Percentiles rank a stretch among this genome's conserved stretches.
phyloP scores from a whole-genome alignment of 30 jellyfish, hydroid and myxozoan species.

The Aurelia aurita region DNA sequence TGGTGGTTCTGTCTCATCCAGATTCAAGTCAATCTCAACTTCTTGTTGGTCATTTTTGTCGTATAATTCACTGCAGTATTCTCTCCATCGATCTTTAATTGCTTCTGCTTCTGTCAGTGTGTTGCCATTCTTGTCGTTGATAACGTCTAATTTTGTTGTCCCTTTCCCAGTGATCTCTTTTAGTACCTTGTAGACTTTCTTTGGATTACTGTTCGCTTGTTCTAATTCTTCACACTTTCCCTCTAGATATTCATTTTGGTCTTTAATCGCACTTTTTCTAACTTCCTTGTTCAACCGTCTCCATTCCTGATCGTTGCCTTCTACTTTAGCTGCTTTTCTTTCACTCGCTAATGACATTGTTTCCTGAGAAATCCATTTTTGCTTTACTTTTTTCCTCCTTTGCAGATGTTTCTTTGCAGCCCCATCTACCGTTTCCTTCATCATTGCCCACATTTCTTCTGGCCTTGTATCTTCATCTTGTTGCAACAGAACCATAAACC shows the following conservation, averaged over 20 bases:
- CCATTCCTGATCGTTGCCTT: conserved; percentile 5
- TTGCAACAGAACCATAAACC: background rate
- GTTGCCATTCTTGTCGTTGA: conserved; percentile 27
- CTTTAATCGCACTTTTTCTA: no score
- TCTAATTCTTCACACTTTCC: conserved; percentile 12
- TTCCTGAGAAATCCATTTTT: background rate
- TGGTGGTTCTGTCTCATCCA: background rate
- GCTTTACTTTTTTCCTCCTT: background rate
- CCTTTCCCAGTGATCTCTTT: conserved; percentile 22
- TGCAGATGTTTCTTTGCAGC: conserved; percentile 34
- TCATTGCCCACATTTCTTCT: conserved; percentile 27
- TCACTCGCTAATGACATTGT: conserved; percentile 7
- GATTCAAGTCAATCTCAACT: background rate
- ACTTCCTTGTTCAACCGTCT: background rate
- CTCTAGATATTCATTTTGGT: background rate
- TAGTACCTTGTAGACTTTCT: conserved; percentile 9
- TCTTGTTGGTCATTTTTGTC: background rate
- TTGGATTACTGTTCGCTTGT: conserved; percentile 2
- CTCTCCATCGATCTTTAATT: background rate
- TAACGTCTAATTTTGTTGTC: conserved; percentile 14
- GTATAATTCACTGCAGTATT: conserved; percentile 6
- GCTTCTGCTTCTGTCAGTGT: conserved; percentile 9
- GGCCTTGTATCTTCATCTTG: conserved; percentile 17
- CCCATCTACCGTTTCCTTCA: background rate
- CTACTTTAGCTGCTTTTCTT: conserved; percentile 17